Base-by-base conservation (phyloP, 2,113 vertebrate genomes). In the Morone saxatilis region DNA sequence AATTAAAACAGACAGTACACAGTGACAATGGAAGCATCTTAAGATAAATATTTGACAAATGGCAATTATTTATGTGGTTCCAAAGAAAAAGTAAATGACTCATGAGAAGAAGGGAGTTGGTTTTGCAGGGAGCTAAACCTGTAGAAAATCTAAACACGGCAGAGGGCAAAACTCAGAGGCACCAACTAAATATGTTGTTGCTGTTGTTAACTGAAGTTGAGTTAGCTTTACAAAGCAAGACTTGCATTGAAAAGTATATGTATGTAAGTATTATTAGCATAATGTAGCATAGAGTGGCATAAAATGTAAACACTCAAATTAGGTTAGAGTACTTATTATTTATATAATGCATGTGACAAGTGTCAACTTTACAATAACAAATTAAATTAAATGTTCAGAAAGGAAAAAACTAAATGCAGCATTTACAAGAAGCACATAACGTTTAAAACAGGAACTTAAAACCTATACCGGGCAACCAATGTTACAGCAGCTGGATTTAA, bases 81-180 rank as follows among this genome's bases (percentile, higher is more conserved):
- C 45, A 47, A 40, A 67, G 41, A 76, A 67, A 25, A 56, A 36
- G 61, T 50, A 66, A 76, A 66, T 6, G 10, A 13, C 36, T 67
- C 11, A 47, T 66, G 40, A 66, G 51, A 67, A 66, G 53, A 66
- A 31, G 61, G 4, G 22, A 45, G 47, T 47, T 16, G 57, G 74
- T 77, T 77, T 57, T 41, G 68, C 50, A 57, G 41, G 36, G 40
- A 40, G 40, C 51, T 45, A 14, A 43, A 51, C 50, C 74, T 77
- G n/a, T 48, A 17, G 75, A 20, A 13, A 76, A 65, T 68, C 10
- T 31, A 36, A 54, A 77, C 16, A 57, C 22, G 16, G 51, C 62
- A 47, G 40, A 56, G 41, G 62, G 62, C 22, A 67, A 47, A 10
- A 16, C 45, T n/a, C 40, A 57, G 2, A 67, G 16, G 40, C 16